Conservation (phyloP, 2,113 vertebrate species). For the Hyaena hyaena region DNA sequence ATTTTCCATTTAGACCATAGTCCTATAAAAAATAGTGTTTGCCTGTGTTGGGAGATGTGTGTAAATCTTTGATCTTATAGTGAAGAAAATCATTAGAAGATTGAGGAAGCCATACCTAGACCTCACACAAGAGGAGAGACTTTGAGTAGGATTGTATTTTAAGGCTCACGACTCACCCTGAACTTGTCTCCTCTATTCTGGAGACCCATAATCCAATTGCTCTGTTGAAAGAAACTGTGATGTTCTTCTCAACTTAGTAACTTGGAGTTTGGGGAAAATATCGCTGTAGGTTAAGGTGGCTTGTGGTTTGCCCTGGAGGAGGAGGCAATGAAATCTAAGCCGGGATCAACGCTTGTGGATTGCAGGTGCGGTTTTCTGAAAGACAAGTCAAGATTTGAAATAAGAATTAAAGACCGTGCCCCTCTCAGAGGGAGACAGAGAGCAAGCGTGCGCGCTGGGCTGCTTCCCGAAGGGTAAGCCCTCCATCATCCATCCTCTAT, state of each 20-base stretch:
- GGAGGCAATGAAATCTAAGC: not conserved
- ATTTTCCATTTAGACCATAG: not conserved
- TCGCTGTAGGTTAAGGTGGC: not conserved
- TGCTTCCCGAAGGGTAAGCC: not conserved
- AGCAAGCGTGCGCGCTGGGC: not conserved
- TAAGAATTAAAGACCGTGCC: not conserved
- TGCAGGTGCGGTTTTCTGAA: not conserved
- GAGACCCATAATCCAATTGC: not conserved
- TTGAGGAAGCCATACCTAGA: not conserved
- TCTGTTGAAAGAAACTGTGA: not conserved
- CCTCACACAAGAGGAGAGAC: not conserved
- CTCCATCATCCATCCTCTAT: not conserved
- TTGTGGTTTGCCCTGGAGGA: not conserved
- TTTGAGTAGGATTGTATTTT: not conserved
- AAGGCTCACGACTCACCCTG: not conserved
- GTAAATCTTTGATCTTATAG: not conserved
- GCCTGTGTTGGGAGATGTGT: not conserved
- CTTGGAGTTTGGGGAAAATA: not conserved
- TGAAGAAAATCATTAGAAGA: not conserved
- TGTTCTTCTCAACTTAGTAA: not conserved
- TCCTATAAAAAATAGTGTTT: not conserved
- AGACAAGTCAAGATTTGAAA: not conserved
- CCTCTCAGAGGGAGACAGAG: not conserved
- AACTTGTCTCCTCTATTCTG: not conserved
- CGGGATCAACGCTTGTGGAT: not conserved